Base-by-base conservation (phyloP, 2,113 vertebrate species). In the Malurus elegans region DNA sequence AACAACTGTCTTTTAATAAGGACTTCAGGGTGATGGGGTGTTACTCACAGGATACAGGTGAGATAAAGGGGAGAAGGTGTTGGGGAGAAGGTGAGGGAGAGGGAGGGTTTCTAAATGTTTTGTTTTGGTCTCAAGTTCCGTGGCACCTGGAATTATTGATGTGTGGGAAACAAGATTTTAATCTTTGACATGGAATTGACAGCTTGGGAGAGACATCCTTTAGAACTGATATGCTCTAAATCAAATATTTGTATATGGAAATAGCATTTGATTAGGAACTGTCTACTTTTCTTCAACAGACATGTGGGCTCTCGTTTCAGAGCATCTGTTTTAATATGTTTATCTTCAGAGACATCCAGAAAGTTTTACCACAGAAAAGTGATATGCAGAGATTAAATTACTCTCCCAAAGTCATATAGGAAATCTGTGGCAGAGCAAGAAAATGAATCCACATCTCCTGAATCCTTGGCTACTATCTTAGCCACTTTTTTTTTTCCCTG, bases 331-430 rank as follows among this genome's bases (percentile, higher is more conserved):
- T 88, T 69, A 40, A 82, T 50, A 4, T 92, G 26, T 92, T 90
- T 94, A 90, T 86, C 90, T 90, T 86, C 83, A 62, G 54, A 88
- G 72, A 66, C 58, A 90, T 88, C 74, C 82, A 92, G 70, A 58
- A 96, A 57, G 7, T 76, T 92, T 94, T 62, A 92, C 88, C 79
- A 70, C 92, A 87, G 79, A 34, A 91, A 95, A 87, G 48, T 48
- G 70, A 89, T 86, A 93, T 32, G 17, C 13, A 81, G 60, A 84
- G 61, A 78, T 90, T 84, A 75, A 89, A 72, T 89, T 18, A 56
- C 74, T 80, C 76, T 91, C 70, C 34, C 80, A 82, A 89, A 88
- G 45, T 79, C 50, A 70, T 72, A 64, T 84, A 90, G 50, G 85
- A 93, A 93, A 69, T 56, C 44, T 94, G 70, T 81, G 79, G 76